Evolutionary conservation across 30 jellyfish, hydroid and myxozoan genomes (phyloP).

Genomic region (Chironex yamaguchii): DNA sequence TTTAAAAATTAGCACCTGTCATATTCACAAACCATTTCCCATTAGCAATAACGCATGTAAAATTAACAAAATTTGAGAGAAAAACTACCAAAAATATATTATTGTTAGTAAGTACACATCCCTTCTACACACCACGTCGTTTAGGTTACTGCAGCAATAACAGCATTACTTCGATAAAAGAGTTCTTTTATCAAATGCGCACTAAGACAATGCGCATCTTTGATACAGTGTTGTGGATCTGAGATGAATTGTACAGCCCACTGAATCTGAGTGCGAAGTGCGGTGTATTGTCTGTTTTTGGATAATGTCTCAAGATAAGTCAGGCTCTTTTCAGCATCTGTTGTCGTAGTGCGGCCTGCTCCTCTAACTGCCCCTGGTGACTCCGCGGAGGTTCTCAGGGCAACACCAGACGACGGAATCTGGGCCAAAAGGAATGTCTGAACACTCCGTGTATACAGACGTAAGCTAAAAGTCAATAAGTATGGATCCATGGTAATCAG

Average conservation of each 20-base stretch:
- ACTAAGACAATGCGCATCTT: neutral
- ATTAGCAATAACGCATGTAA: too few species aligned
- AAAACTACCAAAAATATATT: too few species aligned
- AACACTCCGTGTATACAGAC: neutral
- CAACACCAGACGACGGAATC: neutral
- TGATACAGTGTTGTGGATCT: neutral
- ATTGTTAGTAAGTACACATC: too few species aligned
- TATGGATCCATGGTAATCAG: too few species aligned
- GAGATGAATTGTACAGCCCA: neutral
- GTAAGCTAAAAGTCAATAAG: neutral
- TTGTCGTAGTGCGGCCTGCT: neutral
- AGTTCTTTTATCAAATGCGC: neutral
- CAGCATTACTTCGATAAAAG: neutral
- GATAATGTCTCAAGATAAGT: neutral
- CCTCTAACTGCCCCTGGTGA: neutral
- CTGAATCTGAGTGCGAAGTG: neutral
- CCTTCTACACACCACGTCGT: too few species aligned
- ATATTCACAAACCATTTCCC: too few species aligned
- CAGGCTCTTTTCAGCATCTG: neutral
- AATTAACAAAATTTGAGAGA: too few species aligned
- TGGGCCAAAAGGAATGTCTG: neutral
- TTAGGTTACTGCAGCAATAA: too few species aligned
- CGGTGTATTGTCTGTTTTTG: neutral
- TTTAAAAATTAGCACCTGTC: too few species aligned
- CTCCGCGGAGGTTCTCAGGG: neutral